Conservation (phyloP, 2,113 vertebrate species). For the Callopanchax toddi region DNA sequence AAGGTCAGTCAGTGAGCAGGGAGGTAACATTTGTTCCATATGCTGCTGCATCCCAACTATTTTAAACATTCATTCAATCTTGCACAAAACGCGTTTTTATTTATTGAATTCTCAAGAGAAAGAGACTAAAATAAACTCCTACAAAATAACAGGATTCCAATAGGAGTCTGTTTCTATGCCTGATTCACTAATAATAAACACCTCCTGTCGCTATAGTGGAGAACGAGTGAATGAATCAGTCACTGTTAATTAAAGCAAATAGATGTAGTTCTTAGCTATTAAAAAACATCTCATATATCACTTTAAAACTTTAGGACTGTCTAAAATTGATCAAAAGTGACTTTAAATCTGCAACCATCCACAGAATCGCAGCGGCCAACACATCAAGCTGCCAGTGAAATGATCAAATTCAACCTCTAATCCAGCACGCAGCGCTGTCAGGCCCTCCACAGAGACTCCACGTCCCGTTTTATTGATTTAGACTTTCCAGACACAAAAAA, state of each 20-base stretch:
- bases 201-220: too few species aligned
- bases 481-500: slow-evolving; percentile 4
- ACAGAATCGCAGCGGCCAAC: not conserved
- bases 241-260: not conserved
- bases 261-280: not conserved
- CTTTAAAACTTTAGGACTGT: not conserved
- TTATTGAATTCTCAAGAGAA: too few species aligned
- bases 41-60: too few species aligned
- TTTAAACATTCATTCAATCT: too few species aligned
- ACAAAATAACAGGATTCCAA: too few species aligned
- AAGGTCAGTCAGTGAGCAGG: slow-evolving; percentile 3
- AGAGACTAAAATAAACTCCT: too few species aligned
- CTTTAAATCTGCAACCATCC: not conserved
- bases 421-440: not conserved
- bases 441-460: not conserved
- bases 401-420: not conserved
- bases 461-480: slow-evolving; percentile 4
- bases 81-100: too few species aligned
- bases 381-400: not conserved
- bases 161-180: too few species aligned
- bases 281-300: not conserved
- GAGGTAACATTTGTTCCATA: too few species aligned
- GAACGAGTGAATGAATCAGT: not conserved
- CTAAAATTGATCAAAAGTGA: not conserved
- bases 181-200: too few species aligned